Evolutionary conservation across 2,888 invertebrate species (phyloP).

Genomic region (Axea sp.): DNA sequence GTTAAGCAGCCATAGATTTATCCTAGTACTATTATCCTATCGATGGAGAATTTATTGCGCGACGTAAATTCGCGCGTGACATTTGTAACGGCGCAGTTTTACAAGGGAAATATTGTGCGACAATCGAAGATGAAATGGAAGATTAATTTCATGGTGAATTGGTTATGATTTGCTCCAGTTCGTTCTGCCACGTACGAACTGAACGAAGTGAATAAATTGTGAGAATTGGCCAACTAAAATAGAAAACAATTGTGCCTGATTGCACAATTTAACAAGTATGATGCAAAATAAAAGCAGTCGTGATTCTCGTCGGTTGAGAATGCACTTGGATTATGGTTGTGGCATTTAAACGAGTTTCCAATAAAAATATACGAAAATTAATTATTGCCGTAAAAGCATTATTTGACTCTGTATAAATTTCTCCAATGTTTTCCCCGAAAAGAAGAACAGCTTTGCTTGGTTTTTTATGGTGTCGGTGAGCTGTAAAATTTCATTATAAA

Average conservation of each 20-base stretch:
- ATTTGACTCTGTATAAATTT: no score
- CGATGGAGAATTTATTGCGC: slow-evolving; percentile 42
- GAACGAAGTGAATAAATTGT: slow-evolving; percentile 19
- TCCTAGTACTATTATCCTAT: slow-evolving; percentile 26
- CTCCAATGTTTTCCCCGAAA: no score
- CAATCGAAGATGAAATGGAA: slow-evolving; percentile 48
- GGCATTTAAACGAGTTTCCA: no score
- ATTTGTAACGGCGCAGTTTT: slow-evolving; percentile 51
- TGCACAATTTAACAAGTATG: no score
- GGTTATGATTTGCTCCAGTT: slow-evolving; percentile 35
- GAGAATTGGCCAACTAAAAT: slow-evolving; percentile 17
- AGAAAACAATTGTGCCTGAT: not conserved
- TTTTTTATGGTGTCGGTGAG: no score
- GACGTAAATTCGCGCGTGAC: slow-evolving; percentile 35
- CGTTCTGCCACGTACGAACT: slow-evolving; percentile 19
- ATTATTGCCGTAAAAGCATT: no score
- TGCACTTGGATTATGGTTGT: no score
- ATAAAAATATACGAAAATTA: no score
- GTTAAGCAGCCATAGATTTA: slow-evolving; percentile 6
- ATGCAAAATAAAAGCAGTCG: no score
- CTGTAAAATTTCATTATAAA: no score
- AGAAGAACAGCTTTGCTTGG: no score
- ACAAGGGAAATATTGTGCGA: slow-evolving; percentile 46
- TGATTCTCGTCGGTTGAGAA: no score
- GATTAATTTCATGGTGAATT: slow-evolving; percentile 53